Evolutionary conservation across 2,797 vertebrate species (phyloP), one percentile per base, ranked within the genome.

Genomic region (Novumbra hubbsi): DNA sequence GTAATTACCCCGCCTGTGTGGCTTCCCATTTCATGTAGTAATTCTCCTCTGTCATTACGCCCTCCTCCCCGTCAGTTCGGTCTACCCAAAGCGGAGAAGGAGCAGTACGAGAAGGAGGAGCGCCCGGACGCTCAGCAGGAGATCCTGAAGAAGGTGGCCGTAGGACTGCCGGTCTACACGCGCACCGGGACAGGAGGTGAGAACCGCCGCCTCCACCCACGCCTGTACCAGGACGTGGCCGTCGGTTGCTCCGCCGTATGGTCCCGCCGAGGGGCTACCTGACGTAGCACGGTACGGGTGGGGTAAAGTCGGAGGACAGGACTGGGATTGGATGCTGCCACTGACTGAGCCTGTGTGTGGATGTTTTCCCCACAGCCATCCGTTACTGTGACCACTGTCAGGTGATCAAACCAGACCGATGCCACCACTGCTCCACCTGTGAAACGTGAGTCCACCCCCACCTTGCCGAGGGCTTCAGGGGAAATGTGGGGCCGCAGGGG

Each of bases 361-460:
- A 55, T 57, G 80, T 76, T 79, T 55, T 77, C 50, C 68, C n/a
- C 68, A 69, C 77, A 99, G 98, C 95, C 19, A 81, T 99, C 86
- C 91, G 97, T 76, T 99, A 99, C 80, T 99, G 98, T 73, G 93
- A 98, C 82, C 92, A 86, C 90, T 99, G 97, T 88, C 97, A 98
- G 86, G 82, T 98, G 41, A 95, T 99, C 89, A 99, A 99, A 89
- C 97, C 98, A 27, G 98, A 98, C 88, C 94, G 97, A 74, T 96
- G 96, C 70, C 97, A 99, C 86, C 98, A 99, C 91, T 99, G 98
- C 85, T 98, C 97, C 30, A 96, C 96, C 0, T 99, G 98, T 84
- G 96, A 99, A 78, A 88, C 89, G 97, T 99, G 90, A 97, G 97
- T 94, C 30, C 11, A 28, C 73, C 71, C 71, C 21, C 45, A 6